These are phyloP conservation scores for Cryptotis parvus DNA, from an alignment of 2,113 vertebrate genomes.

Conservation along the genomic window DNA sequence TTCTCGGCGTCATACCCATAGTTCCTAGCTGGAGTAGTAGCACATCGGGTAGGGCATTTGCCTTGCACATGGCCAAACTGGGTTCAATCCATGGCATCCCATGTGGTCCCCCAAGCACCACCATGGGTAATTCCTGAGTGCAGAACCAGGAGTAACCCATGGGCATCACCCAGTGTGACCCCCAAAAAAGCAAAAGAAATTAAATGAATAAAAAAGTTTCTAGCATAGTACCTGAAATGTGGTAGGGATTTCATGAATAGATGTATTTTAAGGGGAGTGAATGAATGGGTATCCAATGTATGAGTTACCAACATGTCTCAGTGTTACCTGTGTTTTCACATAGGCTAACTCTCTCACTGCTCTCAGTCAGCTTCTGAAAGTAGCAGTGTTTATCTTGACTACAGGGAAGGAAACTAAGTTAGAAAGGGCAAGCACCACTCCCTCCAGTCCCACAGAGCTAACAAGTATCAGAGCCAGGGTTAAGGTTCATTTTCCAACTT, in stretches of 20 bases:
- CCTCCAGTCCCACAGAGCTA: not conserved
- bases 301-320: not conserved
- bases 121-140: no score
- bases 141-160: no score
- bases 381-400: not conserved
- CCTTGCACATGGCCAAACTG: no score
- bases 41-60: no score
- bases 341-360: not conserved
- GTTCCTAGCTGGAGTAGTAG: no score
- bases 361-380: not conserved
- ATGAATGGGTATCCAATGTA: not conserved
- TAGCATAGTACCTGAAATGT: not conserved
- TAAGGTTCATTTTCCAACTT: constrained; percentile 27
- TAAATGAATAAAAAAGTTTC: no score
- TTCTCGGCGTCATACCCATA: not conserved
- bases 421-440: not conserved
- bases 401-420: not conserved
- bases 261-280: not conserved
- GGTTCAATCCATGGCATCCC: no score
- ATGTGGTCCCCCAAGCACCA: no score
- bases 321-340: not conserved
- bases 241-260: constrained; percentile 9
- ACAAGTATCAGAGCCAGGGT: not conserved
- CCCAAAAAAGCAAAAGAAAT: no score
- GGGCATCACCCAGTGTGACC: no score